phyloP scores from a whole-genome alignment of 2,113 vertebrate genomes.

The human (Homo sapiens) region GRCh38 chr1:49791001-49791500 shows the following conservation, averaged over 20 bases:
- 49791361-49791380: background rate
- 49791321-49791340: background rate
- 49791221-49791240: background rate
- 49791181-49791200: background rate
- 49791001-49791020: background rate
- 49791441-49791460: background rate
- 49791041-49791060: background rate
- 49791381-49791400: background rate
- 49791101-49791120: background rate
- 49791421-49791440: background rate
- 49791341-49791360: background rate
- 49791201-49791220: background rate
- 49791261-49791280: background rate
- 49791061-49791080: background rate
- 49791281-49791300: background rate
- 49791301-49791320: background rate
- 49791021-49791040: background rate
- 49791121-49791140: conserved; percentile 24
- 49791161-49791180: background rate
- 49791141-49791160: background rate
- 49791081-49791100: background rate
- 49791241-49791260: background rate
- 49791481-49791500: background rate
- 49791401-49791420: background rate
- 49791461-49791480: background rate